Evolutionary conservation across 2,797 vertebrate genomes (phyloP).

Genomic region (Acrocephalus scirpaceus): DNA sequence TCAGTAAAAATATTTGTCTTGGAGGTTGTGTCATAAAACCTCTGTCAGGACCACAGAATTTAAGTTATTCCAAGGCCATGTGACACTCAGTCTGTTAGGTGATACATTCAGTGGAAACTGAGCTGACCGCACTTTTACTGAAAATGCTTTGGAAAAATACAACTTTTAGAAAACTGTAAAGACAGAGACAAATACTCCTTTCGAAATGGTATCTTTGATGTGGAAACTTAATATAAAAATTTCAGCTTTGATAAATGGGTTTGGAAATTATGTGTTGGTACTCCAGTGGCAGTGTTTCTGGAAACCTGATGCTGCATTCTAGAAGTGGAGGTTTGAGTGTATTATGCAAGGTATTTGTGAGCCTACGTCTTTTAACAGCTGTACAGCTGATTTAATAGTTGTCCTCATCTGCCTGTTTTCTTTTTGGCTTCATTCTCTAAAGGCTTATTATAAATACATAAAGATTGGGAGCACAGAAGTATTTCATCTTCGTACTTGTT

Average conservation of each 20-base stretch:
- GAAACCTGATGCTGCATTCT: background rate
- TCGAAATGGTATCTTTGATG: background rate
- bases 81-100: background rate
- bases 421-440: background rate
- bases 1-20: constrained; percentile 22
- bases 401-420: background rate
- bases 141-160: constrained; percentile 4
- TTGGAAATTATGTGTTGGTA: background rate
- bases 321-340: background rate
- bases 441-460: background rate
- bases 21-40: background rate
- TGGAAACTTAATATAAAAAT: background rate
- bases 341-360: background rate
- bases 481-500: background rate
- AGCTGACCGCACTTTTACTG: background rate
- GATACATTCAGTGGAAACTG: background rate
- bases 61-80: background rate
- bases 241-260: background rate
- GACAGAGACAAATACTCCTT: background rate
- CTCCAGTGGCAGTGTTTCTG: background rate
- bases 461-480: background rate
- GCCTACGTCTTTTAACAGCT: background rate
- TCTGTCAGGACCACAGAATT: background rate
- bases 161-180: background rate
- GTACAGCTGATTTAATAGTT: background rate